Evolutionary conservation across 53 echinoderm and acorn worm species (phyloP), one percentile per base, ranked within the genome.

Genomic region (Temnopleurus reevesii): DNA sequence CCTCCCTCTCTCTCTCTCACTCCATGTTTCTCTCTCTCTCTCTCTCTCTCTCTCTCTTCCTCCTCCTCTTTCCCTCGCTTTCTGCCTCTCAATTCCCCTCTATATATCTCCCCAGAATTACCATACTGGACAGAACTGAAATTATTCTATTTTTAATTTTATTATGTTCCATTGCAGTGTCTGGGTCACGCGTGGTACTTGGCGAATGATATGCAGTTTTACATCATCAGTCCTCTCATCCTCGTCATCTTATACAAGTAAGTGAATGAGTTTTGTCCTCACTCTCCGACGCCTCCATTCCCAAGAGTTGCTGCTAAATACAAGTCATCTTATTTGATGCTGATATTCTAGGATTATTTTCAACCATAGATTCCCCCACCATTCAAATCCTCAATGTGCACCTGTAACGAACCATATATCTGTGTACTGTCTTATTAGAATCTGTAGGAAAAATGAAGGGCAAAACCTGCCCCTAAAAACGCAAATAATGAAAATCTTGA

Each of bases 201-300:
- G 57, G 92, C 96, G 0, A 84, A 89, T 47, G 96, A 96, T 56
- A 96, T 96, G 96, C 94, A 96, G 66, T 94, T 96, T 64, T 94
- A 82, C 81, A 12, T 92, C 59, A 91, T 91, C 46, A 96, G 94
- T 29, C 96, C 96, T 21, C 8, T 96, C 36, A 83, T 94, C 55
- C 65, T 96, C 80, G 81, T 81, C 61, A 84, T 94, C 19, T 59
- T 96, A n/a, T 87, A 82, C 59, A 96, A 87, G 94, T 95, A 89
- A 92, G 91, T 91, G 41, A 13, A 61, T 26, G 29, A 34, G 3
- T 24, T n/a, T 34, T 35, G 8, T 59, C 85, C 71, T 5, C 34
- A 9, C 19, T 33, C 60, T 59, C 12, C 53, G 15, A 51, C 15
- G 9, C 15, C n/a, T n/a, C n/a, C n/a, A n/a, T n/a, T n/a, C n/a